Percentiles rank a stretch among this genome's conserved stretches.
Conservation (phyloP, 1,140 invertebrate species). For the Araneus ventricosus region DNA sequence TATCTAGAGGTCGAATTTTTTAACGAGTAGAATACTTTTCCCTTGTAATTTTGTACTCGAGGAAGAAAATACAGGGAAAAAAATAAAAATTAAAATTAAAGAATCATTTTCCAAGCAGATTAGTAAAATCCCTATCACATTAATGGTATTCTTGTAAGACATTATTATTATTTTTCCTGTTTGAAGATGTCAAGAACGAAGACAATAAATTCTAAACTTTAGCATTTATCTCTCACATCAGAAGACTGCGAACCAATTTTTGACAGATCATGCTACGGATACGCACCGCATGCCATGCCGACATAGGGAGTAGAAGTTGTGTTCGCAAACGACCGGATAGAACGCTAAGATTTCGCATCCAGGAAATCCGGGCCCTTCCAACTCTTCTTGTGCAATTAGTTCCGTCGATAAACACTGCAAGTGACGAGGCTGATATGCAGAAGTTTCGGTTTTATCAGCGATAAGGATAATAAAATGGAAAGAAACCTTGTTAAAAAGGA, state of each 20-base stretch:
- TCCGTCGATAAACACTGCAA: not conserved
- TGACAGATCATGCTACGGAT: conserved; percentile 1
- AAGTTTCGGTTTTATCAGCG: not conserved
- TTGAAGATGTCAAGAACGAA: not conserved
- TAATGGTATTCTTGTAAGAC: too few species aligned
- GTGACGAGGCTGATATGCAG: not conserved
- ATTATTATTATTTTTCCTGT: too few species aligned
- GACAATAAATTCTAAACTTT: not conserved
- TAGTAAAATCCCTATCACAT: too few species aligned
- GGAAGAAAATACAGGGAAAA: too few species aligned
- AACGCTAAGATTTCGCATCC: not conserved
- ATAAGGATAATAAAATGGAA: not conserved
- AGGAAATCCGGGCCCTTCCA: conserved; percentile 5
- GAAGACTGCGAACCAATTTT: not conserved
- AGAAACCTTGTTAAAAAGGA: not conserved
- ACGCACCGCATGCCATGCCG: not conserved
- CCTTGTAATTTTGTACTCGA: too few species aligned
- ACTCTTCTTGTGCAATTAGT: not conserved
- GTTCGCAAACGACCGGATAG: conserved; percentile 1
- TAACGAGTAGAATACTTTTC: too few species aligned
- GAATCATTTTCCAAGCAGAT: too few species aligned
- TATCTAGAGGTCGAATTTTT: too few species aligned
- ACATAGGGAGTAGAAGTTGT: not conserved
- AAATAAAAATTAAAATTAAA: too few species aligned
- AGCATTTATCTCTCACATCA: not conserved